These are phyloP conservation scores for Antennarius striatus DNA, from an alignment of 2,113 vertebrate genomes.

Conservation along the genomic window DNA sequence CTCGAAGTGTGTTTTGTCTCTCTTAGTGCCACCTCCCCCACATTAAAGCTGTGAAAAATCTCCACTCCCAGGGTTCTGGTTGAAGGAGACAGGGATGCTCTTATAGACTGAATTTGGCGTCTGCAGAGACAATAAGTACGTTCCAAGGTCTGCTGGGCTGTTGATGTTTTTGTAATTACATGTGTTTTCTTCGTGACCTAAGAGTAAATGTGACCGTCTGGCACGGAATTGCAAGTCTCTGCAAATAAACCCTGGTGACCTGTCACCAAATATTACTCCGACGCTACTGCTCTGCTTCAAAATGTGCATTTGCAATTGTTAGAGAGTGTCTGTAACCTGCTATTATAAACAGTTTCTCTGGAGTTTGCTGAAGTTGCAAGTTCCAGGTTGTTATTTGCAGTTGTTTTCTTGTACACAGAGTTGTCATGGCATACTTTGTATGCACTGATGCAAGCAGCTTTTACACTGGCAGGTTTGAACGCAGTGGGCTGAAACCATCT, in stretches of 20 bases:
- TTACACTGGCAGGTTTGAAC: constrained; percentile 19
- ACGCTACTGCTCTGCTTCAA: neutral
- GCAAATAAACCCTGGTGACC: constrained; percentile 19
- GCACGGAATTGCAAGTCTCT: constrained; percentile 8
- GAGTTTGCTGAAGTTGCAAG: constrained; percentile 42
- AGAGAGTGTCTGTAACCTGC: constrained; percentile 1
- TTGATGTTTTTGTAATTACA: constrained; percentile 22
- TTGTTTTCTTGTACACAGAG: constrained; percentile 15
- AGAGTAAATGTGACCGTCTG: constrained; percentile 13
- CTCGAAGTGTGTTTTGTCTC: constrained; percentile 31
- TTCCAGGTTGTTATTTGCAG: constrained; percentile 35
- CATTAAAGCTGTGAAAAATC: constrained; percentile 37
- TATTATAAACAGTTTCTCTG: constrained; percentile 19
- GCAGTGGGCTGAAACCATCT: constrained; percentile 16
- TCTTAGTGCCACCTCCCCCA: constrained; percentile 29
- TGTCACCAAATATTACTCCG: constrained; percentile 20
- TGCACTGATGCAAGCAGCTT: constrained; percentile 23
- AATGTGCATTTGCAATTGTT: constrained; percentile 26
- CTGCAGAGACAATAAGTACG: constrained; percentile 16
- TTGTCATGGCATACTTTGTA: constrained; percentile 13
- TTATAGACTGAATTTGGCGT: constrained; percentile 14
- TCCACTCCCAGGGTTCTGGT: constrained; percentile 15
- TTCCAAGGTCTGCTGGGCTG: neutral
- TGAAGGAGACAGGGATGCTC: constrained; percentile 22
- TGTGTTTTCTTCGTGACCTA: constrained; percentile 1